Evolutionary conservation across 2,888 invertebrate genomes (phyloP).

Genomic region (Lochmaea capreae): DNA sequence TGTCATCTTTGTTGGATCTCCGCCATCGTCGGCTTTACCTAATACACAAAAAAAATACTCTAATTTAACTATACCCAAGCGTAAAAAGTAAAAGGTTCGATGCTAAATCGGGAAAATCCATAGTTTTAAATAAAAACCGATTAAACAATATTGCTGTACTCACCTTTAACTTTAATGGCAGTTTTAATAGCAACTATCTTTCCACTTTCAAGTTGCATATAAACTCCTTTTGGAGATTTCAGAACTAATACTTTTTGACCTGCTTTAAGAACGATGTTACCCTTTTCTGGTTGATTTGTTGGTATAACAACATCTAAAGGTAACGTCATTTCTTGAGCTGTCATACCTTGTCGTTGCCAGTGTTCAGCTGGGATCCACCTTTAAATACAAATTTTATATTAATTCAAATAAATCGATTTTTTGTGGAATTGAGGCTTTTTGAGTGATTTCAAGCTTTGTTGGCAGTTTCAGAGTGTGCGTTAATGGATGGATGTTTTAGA

Average conservation of each 20-base stretch:
- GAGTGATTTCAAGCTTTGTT: too few species aligned
- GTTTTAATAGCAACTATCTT: conserved; percentile 94
- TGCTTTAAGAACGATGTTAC: conserved; percentile 90
- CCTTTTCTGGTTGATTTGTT: conserved; percentile 89
- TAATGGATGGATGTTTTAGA: too few species aligned
- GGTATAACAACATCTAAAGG: conserved; percentile 92
- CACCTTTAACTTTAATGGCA: conserved; percentile 75
- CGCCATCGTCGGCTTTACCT: conserved; percentile 27
- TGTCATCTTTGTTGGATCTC: conserved; percentile 62
- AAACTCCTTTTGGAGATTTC: conserved; percentile 95
- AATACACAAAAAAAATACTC: neutral
- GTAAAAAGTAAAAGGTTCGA: neutral
- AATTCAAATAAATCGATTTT: neutral
- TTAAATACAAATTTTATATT: conserved; percentile 1
- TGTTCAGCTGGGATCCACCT: conserved; percentile 91
- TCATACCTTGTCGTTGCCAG: conserved; percentile 94
- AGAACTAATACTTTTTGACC: conserved; percentile 95
- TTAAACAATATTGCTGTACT: neutral
- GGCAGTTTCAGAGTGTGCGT: too few species aligned
- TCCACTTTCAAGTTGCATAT: conserved; percentile 93
- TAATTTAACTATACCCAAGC: neutral
- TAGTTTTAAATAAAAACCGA: too few species aligned
- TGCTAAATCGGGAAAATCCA: too few species aligned
- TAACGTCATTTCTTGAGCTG: conserved; percentile 83
- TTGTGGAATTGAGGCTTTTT: too few species aligned